Evolutionary conservation across 2,888 invertebrate genomes (phyloP), one percentile per base, ranked within the genome.

Genomic region (Papilio gigon): DNA sequence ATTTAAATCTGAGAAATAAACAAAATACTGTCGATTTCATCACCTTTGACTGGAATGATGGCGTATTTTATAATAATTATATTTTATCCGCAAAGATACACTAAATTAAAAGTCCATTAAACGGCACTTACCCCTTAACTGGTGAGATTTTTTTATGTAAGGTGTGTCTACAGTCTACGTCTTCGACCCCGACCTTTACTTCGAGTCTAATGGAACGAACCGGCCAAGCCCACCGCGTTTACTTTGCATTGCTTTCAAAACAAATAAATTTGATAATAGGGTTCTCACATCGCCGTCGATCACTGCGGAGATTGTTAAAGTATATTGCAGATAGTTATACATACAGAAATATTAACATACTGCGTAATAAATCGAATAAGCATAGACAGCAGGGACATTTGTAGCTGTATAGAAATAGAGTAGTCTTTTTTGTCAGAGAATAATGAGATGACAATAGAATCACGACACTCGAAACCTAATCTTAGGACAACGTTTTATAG

Each of bases 201-300:
- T 71, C 72, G 66, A 56, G 71, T 72, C 76, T 77, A 77, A 78
- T 78, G 78, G 77, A 77, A 73, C 71, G 67, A 70, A 71, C 68
- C 50, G 60, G 75, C 74, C 77, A 68, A 75, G 76, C 77, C 77
- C 75, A 70, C 63, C 53, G 25, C 75, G 72, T 76, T 75, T 72
- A 74, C 75, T 74, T 76, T 70, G 74, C 71, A 77, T 74, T 70
- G 69, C 70, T 72, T 76, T 70, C 71, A 72, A 72, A 73, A 72
- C 71, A 71, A 72, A 73, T 71, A 65, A 42, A 67, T 62, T 62
- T 62, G 62, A 62, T 33, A 40, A 17, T 62, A 61, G 61, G 8
- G 67, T 53, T 67, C 20, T 40, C 61, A 37, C 53, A 56, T 30
- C 20, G n/a, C n/a, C 6, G 14, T 27, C 2, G 53, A 27, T 27